Base-by-base conservation (phyloP, 1,140 invertebrate species). In the Brachionus rotundiformis region DNA sequence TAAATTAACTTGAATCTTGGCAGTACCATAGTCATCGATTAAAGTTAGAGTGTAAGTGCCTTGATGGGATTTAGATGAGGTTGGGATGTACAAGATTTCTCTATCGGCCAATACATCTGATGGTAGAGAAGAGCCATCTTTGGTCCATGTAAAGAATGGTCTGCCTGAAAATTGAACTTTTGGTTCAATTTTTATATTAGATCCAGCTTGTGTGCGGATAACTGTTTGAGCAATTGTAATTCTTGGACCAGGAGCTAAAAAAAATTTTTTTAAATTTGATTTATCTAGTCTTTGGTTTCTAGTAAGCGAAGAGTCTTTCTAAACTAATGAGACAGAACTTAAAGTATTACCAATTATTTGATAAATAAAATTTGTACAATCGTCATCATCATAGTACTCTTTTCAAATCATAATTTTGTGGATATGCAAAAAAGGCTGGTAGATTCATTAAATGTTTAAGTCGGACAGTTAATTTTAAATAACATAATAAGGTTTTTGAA, bases 301-400 rank as follows among this genome's bases (percentile, higher is more conserved):
- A 23, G 0, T 23, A 63, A 63, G 61, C 61, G 23, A 27, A 63
- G 19, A 71, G 10, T 71, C 16, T 41, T 71, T 71, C 33, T 71
- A 71, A 6, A 16, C 16, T 36, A 39, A 71, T 23, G n/a, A 36
- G 31, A 63, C 16, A 33, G 25, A 33, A 10, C 11, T 39, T 68
- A 8, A 13, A 27, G 8, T 63, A 36, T 68, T 73, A 73, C 68
- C 68, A 73, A 73, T 73, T 44, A 73, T 73, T 13, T 73, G 68
- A 73, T 73, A 73, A 25, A 73, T 73, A 44, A 44, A 39, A 47
- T 73, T 73, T 44, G 44, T 44, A 44, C 68, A 73, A 44, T 73
- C 68, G 6, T 73, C 36, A 23, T 73, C 19, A 3, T 11, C 61
- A 44, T 11, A 25, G 13, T 27, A 23, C 27, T 31, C 36, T 41